Evolutionary conservation across 2,797 vertebrate species (phyloP).

Genomic region (Oreochromis grahami): DNA sequence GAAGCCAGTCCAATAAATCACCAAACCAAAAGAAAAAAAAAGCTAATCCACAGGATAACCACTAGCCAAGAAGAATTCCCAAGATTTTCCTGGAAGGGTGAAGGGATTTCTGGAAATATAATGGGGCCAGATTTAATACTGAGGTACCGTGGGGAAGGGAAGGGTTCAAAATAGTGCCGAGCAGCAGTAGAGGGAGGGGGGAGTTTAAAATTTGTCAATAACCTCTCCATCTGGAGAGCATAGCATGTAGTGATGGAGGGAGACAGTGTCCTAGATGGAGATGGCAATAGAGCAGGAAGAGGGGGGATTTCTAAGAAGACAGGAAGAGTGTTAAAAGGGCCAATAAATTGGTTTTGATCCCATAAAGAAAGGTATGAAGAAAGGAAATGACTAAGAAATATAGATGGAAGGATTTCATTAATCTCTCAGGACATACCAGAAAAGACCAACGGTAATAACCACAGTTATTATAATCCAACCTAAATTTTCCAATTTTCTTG

Average conservation of each 20-base stretch:
- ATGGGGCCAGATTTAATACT: not conserved
- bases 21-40: not conserved
- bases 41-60: constrained; percentile 1
- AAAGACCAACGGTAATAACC: not conserved
- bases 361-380: not conserved
- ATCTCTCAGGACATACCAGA: not conserved
- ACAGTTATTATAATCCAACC: not conserved
- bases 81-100: constrained; percentile 34
- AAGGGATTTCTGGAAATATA: constrained; percentile 33
- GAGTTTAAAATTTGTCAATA: constrained; percentile 32
- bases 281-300: not conserved
- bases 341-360: not conserved
- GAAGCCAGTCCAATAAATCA: constrained; percentile 7
- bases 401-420: not conserved
- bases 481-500: not conserved
- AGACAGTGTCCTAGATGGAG: constrained; percentile 33
- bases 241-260: constrained; percentile 20
- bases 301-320: constrained; percentile 20
- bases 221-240: constrained; percentile 45
- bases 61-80: constrained; percentile 32
- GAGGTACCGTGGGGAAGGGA: not conserved
- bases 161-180: constrained; percentile 1
- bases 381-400: not conserved
- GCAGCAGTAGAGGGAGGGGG: not conserved
- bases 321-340: constrained; percentile 6